A percentile compares a stretch with the other conserved stretches of the same genome.
Conservation (phyloP, 2,113 vertebrate species). For the Smithornis capensis region DNA sequence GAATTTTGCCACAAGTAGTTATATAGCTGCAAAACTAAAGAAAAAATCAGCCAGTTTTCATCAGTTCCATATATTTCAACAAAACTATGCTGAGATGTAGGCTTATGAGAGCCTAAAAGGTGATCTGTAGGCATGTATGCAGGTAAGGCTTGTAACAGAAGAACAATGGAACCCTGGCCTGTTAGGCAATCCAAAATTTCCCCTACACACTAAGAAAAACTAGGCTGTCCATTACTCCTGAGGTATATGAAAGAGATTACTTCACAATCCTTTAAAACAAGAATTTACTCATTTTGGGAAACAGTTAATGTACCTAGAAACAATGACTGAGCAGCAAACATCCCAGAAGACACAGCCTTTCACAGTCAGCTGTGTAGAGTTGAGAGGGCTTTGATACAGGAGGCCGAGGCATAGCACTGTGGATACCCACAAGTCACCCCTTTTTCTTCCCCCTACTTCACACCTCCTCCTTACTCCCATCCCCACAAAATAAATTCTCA, state of each 20-base stretch:
- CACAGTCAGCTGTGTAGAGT: neutral
- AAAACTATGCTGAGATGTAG: neutral
- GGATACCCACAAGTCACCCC: neutral
- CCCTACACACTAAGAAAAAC: neutral
- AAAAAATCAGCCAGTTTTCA: neutral
- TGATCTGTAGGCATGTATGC: neutral
- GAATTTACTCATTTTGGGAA: neutral
- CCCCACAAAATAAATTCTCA: neutral
- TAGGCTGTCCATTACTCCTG: neutral
- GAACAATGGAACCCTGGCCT: neutral
- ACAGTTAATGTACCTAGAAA: neutral
- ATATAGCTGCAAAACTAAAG: neutral
- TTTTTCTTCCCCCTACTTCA: neutral
- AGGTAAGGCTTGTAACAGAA: neutral
- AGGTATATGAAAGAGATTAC: neutral
- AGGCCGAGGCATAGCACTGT: neutral
- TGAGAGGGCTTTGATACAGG: neutral
- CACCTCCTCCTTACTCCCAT: rapidly evolving
- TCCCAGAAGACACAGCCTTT: neutral
- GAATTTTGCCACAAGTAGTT: neutral
- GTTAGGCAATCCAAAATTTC: neutral
- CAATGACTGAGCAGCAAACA: neutral
- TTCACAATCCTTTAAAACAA: neutral
- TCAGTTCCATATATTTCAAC: neutral
- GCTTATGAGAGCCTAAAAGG: neutral